phyloP scores from a whole-genome alignment of 92 coral and sea anemone species.

The Zoanthus sociatus region DNA sequence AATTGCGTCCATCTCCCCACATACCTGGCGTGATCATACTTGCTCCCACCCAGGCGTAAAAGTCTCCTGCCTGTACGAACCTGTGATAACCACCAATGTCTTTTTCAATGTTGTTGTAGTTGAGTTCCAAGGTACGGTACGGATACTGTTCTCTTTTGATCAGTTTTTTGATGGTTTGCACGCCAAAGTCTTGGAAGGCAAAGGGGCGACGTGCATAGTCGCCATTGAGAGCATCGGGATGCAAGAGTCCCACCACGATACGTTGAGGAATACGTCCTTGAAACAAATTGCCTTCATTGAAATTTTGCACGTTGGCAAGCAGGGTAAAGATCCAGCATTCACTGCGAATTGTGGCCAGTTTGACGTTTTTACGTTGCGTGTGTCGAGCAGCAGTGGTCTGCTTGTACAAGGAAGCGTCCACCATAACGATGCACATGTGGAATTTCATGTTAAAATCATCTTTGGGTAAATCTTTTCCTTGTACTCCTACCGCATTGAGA shows the following conservation, averaged over 20 bases:
- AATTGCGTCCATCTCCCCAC: too few relatives aligned
- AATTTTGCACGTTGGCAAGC: too few relatives aligned
- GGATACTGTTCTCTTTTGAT: too few relatives aligned
- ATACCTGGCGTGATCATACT: too few relatives aligned
- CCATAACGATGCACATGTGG: too few relatives aligned
- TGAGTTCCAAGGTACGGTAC: too few relatives aligned
- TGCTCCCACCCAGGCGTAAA: background rate
- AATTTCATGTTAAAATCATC: conserved; percentile 23
- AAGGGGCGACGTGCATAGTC: background rate
- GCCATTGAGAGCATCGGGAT: background rate
- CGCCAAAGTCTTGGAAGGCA: conserved; percentile 8
- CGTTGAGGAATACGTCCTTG: too few relatives aligned
- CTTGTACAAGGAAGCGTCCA: too few relatives aligned
- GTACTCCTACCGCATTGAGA: background rate
- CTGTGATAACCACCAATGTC: conserved; percentile 46
- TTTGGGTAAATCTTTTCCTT: background rate
- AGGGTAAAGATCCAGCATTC: too few relatives aligned
- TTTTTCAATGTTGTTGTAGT: background rate
- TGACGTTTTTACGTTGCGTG: background rate
- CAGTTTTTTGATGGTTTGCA: background rate
- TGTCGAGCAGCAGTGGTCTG: background rate
- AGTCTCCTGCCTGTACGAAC: conserved; percentile 35
- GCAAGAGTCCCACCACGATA: conserved; percentile 9
- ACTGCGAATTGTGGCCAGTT: background rate
- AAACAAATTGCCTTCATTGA: too few relatives aligned